Base-by-base conservation (phyloP, 2,797 vertebrate species). In the Spinibarbus caldwelli region DNA sequence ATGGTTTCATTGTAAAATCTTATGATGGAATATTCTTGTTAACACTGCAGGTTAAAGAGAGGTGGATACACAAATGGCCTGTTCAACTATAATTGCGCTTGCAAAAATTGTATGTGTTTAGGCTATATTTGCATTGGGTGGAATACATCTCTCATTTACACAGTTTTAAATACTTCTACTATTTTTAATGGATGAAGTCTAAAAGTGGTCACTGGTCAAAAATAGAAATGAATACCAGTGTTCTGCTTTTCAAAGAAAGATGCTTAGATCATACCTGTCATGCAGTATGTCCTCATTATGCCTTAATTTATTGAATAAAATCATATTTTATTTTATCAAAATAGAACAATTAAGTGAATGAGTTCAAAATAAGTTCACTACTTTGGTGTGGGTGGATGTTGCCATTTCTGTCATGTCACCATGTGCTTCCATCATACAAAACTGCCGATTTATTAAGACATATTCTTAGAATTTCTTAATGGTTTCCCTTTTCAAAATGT, bases 161-260 rank as follows among this genome's bases (percentile, higher is more conserved):
- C n/a, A 11, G 10, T 59, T 59, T 11, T 23, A 57, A 5, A 59
- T 57, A 57, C 54, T 23, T 57, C 54, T 57, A n/a, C n/a, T 57
- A n/a, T 57, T 10, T 47, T 41, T 38, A 38, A 84, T 57, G 45
- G 23, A n/a, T 15, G 6, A 45, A 79, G 83, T 64, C 29, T 31
- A 66, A 31, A 31, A n/a, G 9, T 11, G 38, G 15, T 54, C 76
- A 38, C 0, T 82, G 29, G 45, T 59, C 66, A 54, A 38, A 72
- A 87, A 82, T 66, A 72, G 72, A 85, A 82, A 54, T 72, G 34
- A 29, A 87, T 57, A 54, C 23, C 21, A 85, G 34, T 10, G 23
- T 29, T 66, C 17, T n/a, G n/a, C n/a, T n/a, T n/a, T n/a, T n/a
- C n/a, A n/a, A n/a, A n/a, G n/a, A n/a, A n/a, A n/a, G n/a, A n/a